Evolutionary conservation across 2,797 vertebrate species (phyloP).

Genomic region (Chloroceryle inda): DNA sequence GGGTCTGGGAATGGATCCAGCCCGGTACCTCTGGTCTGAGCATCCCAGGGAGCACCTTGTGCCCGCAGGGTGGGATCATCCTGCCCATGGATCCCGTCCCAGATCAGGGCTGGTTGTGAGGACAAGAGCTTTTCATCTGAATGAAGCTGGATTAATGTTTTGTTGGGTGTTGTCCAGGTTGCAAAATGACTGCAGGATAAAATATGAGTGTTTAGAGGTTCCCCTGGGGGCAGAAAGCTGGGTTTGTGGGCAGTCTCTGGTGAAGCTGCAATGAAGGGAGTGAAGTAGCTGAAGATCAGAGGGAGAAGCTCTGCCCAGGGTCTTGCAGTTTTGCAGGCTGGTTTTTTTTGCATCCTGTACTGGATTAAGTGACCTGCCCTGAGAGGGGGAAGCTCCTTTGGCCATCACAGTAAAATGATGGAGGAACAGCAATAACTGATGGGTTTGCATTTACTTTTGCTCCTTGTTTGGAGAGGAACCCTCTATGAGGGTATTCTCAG

Average conservation of each 20-base stretch:
- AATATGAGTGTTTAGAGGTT: fast-evolving
- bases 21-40: background rate
- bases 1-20: background rate
- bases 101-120: background rate
- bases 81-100: background rate
- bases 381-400: background rate
- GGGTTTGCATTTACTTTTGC: fast-evolving
- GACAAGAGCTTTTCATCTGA: background rate
- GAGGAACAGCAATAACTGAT: background rate
- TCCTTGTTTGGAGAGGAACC: background rate
- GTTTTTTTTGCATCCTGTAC: background rate
- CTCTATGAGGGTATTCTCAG: background rate
- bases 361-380: background rate
- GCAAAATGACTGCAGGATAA: background rate
- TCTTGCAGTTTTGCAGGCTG: background rate
- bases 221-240: background rate
- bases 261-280: background rate
- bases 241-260: background rate
- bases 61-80: background rate
- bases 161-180: background rate
- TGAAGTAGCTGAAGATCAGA: background rate
- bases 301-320: background rate
- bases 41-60: background rate
- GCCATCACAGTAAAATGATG: background rate
- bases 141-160: background rate